phyloP scores from a whole-genome alignment of 64 coral and sea anemone species.

The Hydrozoanthus tunicans region DNA sequence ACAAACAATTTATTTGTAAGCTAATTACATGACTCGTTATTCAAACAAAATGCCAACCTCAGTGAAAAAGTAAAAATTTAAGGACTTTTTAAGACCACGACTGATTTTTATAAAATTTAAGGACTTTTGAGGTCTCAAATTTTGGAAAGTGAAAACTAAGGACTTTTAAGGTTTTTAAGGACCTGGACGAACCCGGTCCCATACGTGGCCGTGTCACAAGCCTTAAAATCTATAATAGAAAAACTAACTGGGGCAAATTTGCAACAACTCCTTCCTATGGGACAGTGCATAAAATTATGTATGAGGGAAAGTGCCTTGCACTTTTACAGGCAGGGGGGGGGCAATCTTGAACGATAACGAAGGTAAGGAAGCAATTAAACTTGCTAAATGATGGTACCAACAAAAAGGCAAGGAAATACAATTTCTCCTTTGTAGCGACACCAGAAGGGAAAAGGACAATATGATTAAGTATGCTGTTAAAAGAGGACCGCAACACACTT shows the following conservation, averaged over 20 bases:
- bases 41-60: too few species aligned
- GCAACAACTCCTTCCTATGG: not conserved
- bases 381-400: not conserved
- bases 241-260: not conserved
- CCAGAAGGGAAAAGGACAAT: constrained; percentile 12
- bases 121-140: too few species aligned
- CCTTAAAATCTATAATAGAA: not conserved
- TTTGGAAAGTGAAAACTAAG: too few species aligned
- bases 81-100: too few species aligned
- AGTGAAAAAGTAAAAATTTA: too few species aligned
- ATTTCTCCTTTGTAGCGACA: not conserved
- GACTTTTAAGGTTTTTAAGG: too few species aligned
- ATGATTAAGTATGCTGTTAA: not conserved
- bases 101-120: too few species aligned
- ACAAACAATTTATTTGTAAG: too few species aligned
- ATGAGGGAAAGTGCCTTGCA: constrained; percentile 16
- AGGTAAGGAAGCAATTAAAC: not conserved
- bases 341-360: not conserved
- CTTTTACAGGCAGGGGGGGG: constrained; percentile 21
- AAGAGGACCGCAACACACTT: not conserved
- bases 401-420: not conserved
- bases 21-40: too few species aligned
- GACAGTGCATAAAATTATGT: constrained; percentile 21
- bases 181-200: too few species aligned
- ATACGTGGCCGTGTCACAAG: not conserved